Evolutionary conservation across 2,797 vertebrate genomes (phyloP), one percentile per base, ranked within the genome.

Genomic region (Meriones psammophilus): DNA sequence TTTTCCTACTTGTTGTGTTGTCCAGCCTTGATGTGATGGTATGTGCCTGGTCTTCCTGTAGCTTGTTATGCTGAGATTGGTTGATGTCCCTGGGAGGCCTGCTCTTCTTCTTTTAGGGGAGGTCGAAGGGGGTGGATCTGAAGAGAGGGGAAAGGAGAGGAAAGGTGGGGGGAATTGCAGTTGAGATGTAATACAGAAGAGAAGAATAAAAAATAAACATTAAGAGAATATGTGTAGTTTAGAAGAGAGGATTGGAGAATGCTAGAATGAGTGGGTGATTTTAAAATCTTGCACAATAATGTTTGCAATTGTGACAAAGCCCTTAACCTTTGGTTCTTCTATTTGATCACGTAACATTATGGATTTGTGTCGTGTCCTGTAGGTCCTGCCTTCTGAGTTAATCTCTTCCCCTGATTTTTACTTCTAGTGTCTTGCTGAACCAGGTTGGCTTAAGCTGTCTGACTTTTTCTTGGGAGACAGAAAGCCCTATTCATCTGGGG

Each of bases 261-360:
- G 39, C 42, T 73, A 56, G 73, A n/a, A 50, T 76, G 14, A 86
- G 14, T 78, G 18, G 42, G 9, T 64, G 60, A 56, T 95, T 94
- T 95, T 62, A 91, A 94, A 66, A 79, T 93, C 69, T 83, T 93
- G 60, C 36, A 78, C 15, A 39, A 17, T 60, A 39, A 58, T 28
- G 12, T n/a, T 76, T 84, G 54, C 24, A 94, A 56, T 76, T 86
- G 24, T 94, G 96, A 87, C 69, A 87, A 87, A 93, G 30, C 86
- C 64, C 73, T 42, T 90, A 69, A 30, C 60, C 46, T 89, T 84
- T 85, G 77, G 64, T 20, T 54, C 66, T 58, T 89, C 50, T 91
- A 62, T 84, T 33, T 24, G 54, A 91, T 62, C 64, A 56, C 88
- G 83, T 28, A 30, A 79, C 56, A 81, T 33, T 66, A 73, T 39